A percentile compares a stretch with the other conserved stretches of the same genome.
Conservation (phyloP, 2,888 invertebrate genomes). For the Sphaeridia pumilis region DNA sequence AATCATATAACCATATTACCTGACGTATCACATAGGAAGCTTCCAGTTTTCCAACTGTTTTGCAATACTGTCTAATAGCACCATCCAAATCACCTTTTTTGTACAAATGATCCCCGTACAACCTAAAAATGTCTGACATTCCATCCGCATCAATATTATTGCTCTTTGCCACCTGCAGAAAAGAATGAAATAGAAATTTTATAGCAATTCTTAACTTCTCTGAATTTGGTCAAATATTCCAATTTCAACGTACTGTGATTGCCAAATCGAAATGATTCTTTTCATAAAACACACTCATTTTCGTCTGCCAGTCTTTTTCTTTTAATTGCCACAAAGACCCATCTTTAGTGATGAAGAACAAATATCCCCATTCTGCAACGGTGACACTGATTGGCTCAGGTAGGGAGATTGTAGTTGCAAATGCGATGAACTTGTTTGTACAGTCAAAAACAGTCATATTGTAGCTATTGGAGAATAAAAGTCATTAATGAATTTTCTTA, state of each 20-base stretch:
- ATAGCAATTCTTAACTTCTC: too few species aligned
- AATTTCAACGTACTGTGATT: slow-evolving; percentile 48
- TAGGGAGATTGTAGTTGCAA: slow-evolving; percentile 59
- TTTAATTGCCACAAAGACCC: slow-evolving; percentile 57
- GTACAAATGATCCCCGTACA: slow-evolving; percentile 93
- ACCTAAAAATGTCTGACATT: slow-evolving; percentile 78
- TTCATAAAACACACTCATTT: slow-evolving; percentile 76
- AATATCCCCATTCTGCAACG: slow-evolving; percentile 68
- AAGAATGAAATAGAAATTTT: too few species aligned
- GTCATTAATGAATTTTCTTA: too few species aligned
- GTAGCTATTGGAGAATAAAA: background rate
- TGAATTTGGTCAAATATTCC: too few species aligned
- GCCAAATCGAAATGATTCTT: slow-evolving; percentile 93
- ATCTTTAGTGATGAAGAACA: slow-evolving; percentile 37
- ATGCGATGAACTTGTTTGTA: slow-evolving; percentile 86
- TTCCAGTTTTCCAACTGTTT: slow-evolving; percentile 89
- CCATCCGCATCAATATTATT: slow-evolving; percentile 82
- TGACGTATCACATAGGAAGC: slow-evolving; percentile 93
- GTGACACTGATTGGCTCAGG: slow-evolving; percentile 57
- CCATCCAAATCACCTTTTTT: slow-evolving; percentile 63
- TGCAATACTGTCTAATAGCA: slow-evolving; percentile 87
- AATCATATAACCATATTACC: too few species aligned
- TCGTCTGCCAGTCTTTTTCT: slow-evolving; percentile 86
- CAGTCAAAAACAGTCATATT: slow-evolving; percentile 79
- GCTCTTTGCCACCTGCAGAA: slow-evolving; percentile 67